Evolutionary conservation across 2,888 invertebrate genomes (phyloP).

Genomic region (Peribatodes rhomboidaria): DNA sequence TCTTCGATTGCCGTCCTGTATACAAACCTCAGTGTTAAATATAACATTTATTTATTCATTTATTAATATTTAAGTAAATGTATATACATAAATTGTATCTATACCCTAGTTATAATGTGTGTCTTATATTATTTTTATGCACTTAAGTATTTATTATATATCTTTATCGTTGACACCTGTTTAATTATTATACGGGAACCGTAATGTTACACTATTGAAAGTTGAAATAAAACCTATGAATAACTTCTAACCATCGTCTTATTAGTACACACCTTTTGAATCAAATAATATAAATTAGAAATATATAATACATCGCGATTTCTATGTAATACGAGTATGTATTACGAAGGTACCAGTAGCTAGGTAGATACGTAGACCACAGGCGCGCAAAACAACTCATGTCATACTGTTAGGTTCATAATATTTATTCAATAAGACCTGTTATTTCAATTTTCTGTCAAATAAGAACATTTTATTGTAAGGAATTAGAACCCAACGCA

Average conservation of each 20-base stretch:
- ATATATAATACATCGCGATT: too few relatives aligned
- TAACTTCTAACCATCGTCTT: conserved; percentile 6
- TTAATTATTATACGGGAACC: conserved; percentile 3
- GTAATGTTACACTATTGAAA: conserved; percentile 18
- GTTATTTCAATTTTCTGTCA: too few relatives aligned
- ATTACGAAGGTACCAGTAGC: neutral
- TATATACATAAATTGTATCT: neutral
- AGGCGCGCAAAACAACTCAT: too few relatives aligned
- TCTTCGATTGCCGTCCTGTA: conserved; percentile 26
- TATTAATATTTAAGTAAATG: neutral
- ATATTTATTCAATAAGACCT: too few relatives aligned
- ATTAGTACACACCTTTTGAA: neutral
- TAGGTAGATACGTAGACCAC: too few relatives aligned
- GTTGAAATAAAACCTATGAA: conserved; percentile 21
- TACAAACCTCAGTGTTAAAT: conserved; percentile 1
- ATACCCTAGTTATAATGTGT: conserved; percentile 4
- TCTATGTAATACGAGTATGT: neutral
- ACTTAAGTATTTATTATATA: conserved; percentile 4
- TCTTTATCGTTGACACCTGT: conserved; percentile 9
- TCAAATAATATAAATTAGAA: neutral
- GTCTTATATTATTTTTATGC: neutral
- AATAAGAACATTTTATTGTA: too few relatives aligned
- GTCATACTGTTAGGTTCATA: too few relatives aligned
- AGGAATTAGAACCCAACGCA: too few relatives aligned
- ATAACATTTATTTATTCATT: neutral